These are phyloP conservation scores for Luperina nickerlii DNA, from an alignment of 2,888 invertebrate species.

Conservation along the genomic window DNA sequence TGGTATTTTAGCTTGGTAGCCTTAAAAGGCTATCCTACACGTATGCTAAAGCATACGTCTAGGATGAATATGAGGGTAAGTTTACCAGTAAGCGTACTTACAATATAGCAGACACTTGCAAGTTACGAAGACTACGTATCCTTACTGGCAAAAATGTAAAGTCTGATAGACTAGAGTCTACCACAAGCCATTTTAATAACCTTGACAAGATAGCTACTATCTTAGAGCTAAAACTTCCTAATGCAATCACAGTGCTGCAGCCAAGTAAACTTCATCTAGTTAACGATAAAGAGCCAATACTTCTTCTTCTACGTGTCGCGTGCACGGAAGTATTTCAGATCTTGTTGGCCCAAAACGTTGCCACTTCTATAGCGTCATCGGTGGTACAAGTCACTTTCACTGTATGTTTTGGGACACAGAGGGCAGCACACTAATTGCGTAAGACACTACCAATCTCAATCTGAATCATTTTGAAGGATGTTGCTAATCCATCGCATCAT, in stretches of 20 bases:
- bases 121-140: neutral
- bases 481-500: neutral
- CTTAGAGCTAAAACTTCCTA: neutral
- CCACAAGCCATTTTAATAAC: neutral
- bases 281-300: slow-evolving; percentile 13
- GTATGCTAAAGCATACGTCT: too few relatives aligned
- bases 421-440: neutral
- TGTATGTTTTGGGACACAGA: neutral
- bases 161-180: neutral
- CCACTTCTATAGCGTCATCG: neutral
- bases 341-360: neutral
- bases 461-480: neutral
- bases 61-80: neutral
- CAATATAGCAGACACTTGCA: too few relatives aligned
- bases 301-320: too few relatives aligned
- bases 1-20: neutral
- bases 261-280: neutral
- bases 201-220: neutral
- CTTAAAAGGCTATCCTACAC: too few relatives aligned
- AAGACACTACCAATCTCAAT: neutral
- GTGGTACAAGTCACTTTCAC: neutral
- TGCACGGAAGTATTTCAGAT: neutral
- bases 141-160: neutral
- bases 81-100: neutral
- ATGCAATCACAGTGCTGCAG: slow-evolving; percentile 5